Evolutionary conservation across 2,888 invertebrate genomes (phyloP), one percentile per base, ranked within the genome.

Genomic region (Apoderus coryli): DNA sequence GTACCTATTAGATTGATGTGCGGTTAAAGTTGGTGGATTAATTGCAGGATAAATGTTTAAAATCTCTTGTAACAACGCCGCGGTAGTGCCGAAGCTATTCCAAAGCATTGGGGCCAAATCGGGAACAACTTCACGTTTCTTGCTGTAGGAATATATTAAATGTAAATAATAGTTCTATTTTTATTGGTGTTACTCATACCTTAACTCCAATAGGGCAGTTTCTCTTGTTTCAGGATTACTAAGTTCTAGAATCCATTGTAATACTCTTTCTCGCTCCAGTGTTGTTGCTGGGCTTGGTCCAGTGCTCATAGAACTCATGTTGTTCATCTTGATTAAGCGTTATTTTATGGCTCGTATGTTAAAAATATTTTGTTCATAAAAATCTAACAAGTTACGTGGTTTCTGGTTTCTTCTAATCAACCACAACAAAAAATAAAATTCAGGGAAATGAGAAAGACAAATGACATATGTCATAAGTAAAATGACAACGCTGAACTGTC

Each of bases 21-120:
- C 93, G 13, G 93, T 93, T 33, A 98, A 67, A 11, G 92, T 92
- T 7, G 98, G 89, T 31, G 98, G 98, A 61, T 92, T 92, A 53
- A 98, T 95, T 19, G 92, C 89, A 35, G 96, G 95, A 63, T 99
- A 99, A 44, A 98, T 95, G 52, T 89, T 89, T 28, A 98, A 86
- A 38, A 98, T 98, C 64, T 98, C 98, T 56, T 88, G 88, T 12
- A 99, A 65, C 25, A 99, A 63, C 19, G 95, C 93, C 22, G 95
- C 88, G 36, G 85, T 88, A 3, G 90, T 90, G n/a, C 93, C 93
- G 57, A 92, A 92, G 39, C 90, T 90, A 57, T 98, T 85, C 98
- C 98, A 99, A 40, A 99, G 61, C 88, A 98, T 89, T 1, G 95
- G 92, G 3, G 98, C 96, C 46, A 99, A 63, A 55, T 99, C 96